Percentiles rank a stretch among this genome's conserved stretches.
Evolutionary conservation across 2,113 vertebrate species (phyloP).

Genomic region (Malaclemys terrapin): DNA sequence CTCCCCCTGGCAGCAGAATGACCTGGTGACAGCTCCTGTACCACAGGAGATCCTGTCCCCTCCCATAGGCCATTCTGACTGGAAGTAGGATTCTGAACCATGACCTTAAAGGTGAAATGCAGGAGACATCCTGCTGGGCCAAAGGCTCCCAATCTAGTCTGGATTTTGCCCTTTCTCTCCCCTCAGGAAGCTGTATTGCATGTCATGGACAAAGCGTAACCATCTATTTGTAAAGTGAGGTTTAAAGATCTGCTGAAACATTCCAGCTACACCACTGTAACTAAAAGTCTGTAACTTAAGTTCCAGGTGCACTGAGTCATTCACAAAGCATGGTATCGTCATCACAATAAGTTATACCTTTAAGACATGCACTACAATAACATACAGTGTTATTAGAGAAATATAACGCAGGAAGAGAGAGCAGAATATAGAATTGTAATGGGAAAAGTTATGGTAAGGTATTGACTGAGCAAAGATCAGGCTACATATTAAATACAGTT

Average conservation of each 20-base stretch:
- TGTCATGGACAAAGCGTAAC: constrained; percentile 34
- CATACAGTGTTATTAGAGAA: constrained; percentile 43
- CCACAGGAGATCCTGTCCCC: constrained; percentile 72
- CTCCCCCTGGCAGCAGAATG: constrained; percentile 70
- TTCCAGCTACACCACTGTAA: constrained; percentile 60
- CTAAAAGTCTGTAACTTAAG: constrained; percentile 62
- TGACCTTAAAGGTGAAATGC: constrained; percentile 68
- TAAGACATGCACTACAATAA: constrained; percentile 50
- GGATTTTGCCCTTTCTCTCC: constrained; percentile 72
- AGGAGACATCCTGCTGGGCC: constrained; percentile 67
- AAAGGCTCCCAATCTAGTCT: constrained; percentile 66
- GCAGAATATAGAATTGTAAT: constrained; percentile 41
- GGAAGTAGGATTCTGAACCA: constrained; percentile 71
- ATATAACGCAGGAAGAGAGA: constrained; percentile 31
- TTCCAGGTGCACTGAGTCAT: constrained; percentile 59
- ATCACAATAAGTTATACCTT: constrained; percentile 58
- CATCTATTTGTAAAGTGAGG: constrained; percentile 51
- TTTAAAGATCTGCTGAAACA: constrained; percentile 72
- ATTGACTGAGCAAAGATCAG: constrained; percentile 21
- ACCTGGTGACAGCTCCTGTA: constrained; percentile 78
- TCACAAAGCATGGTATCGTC: constrained; percentile 55
- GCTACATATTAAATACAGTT: constrained; percentile 16
- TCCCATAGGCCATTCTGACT: constrained; percentile 58
- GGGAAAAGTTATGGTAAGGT: constrained; percentile 28
- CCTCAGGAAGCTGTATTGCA: constrained; percentile 68